Conservation (phyloP, 2,797 vertebrate genomes). For the Sciurus vulgaris region DNA sequence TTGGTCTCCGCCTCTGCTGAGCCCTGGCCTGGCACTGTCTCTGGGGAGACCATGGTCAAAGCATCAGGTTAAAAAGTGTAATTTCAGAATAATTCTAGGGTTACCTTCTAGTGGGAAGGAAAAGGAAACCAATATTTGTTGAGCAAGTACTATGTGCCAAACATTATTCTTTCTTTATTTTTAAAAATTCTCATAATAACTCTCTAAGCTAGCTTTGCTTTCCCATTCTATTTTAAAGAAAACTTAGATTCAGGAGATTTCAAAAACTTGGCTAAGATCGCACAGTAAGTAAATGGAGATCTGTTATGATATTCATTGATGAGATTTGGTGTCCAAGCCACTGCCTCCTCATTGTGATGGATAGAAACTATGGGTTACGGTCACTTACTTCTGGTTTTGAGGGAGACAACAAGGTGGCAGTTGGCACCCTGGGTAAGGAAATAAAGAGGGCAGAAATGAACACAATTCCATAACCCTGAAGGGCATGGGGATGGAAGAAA, state of each 20-base stretch:
- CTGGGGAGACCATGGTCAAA: background rate
- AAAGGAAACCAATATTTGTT: background rate
- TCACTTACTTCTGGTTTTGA: conserved; percentile 69
- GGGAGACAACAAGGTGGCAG: conserved; percentile 2
- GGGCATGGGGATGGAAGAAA: background rate
- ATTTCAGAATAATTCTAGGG: conserved; percentile 36
- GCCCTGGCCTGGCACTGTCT: background rate
- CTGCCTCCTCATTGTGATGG: background rate
- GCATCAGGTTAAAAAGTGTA: background rate
- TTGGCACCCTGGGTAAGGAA: conserved; percentile 31
- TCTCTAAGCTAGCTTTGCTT: background rate
- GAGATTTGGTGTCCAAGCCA: background rate
- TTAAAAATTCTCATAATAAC: background rate
- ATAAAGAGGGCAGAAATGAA: background rate
- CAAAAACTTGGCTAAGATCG: conserved; percentile 24
- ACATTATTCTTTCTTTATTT: background rate
- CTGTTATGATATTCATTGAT: background rate
- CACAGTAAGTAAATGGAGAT: background rate
- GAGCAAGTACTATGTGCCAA: background rate
- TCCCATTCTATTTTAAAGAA: conserved; percentile 1
- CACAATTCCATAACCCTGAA: background rate
- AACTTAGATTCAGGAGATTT: conserved; percentile 20
- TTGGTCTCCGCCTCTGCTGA: background rate
- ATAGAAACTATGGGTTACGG: background rate
- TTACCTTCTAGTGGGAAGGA: conserved; percentile 25